These are phyloP conservation scores for Centropus unirufus DNA, from an alignment of 2,113 vertebrate species.

Conservation along the genomic window DNA sequence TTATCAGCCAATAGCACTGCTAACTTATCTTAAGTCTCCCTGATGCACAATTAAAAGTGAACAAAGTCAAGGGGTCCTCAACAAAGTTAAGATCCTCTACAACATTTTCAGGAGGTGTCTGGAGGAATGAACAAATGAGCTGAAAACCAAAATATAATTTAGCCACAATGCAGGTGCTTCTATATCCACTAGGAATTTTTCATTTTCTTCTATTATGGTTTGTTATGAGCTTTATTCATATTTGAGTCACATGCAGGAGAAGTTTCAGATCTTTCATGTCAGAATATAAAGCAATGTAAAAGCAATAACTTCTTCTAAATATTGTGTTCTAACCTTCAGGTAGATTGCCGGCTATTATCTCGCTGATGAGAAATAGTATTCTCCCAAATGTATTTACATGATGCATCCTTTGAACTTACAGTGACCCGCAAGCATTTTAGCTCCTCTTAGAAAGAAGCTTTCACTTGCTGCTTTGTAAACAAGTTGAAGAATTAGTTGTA, in stretches of 20 bases:
- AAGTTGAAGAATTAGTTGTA: not conserved
- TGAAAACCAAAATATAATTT: not conserved
- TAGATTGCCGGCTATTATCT: conserved; percentile 20
- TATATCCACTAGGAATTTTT: not conserved
- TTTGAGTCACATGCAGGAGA: conserved; percentile 2
- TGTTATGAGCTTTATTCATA: conserved; percentile 14
- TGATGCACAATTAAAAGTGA: not conserved
- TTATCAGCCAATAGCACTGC: not conserved
- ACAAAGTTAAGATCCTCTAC: not conserved
- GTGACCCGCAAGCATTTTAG: conserved; percentile 11
- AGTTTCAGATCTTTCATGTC: conserved; percentile 28
- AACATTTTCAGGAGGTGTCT: not conserved
- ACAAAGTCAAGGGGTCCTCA: not conserved
- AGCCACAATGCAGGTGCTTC: not conserved
- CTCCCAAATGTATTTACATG: not conserved
- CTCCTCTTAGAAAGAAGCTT: not conserved
- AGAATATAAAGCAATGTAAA: conserved; percentile 36
- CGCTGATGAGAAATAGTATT: conserved; percentile 1
- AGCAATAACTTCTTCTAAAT: conserved; percentile 26
- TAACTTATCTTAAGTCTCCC: not conserved
- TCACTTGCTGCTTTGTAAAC: not conserved
- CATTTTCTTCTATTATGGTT: conserved; percentile 23
- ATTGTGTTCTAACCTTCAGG: conserved; percentile 26
- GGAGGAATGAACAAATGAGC: not conserved
- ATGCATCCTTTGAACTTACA: conserved; percentile 21